Base-by-base conservation (phyloP, 2,113 vertebrate genomes). In the Ramphastos sulfuratus region DNA sequence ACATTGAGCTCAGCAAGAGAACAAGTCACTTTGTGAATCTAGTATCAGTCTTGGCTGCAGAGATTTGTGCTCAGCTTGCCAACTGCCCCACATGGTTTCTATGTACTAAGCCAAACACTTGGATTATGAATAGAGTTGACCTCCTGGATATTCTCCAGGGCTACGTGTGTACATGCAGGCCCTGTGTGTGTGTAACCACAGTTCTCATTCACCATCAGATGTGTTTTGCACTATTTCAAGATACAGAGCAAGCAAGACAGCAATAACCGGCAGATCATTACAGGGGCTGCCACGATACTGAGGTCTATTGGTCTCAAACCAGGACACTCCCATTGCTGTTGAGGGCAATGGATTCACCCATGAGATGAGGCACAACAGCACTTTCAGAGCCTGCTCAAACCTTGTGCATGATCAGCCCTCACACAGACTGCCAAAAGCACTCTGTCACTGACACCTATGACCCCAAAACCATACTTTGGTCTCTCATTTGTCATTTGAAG, bases 111-210 rank as follows among this genome's bases (percentile, higher is more conserved):
- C 67, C 87, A 76, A 80, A 15, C 3, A 2, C 27, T 42, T 0
- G 0, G 16, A 61, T 70, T 66, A 35, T 9, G 55, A 79, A 82
- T 46, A 11, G 75, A 81, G 46, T 9, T 0, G 0, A 75, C 24
- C 64, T 55, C 20, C 37, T 3, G 5, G 58, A 42, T n/a, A 4
- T 55, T 50, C 56, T 9, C 24, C 35, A 79, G 66, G 73, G 63
- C 44, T 39, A 7, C 1, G 2, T 6, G 25, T 13, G 2, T 39
- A 70, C 1, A 3, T 6, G 23, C 42, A 82, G 54, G 46, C 23
- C 33, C 56, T 30, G 25, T 13, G 35, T 56, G 19, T 13, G 35
- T 56, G 20, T 15, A 33, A 70, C 78, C 6, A 1, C 64, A 55
- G 60, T 13, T 67, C 83, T 77, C 82, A 33, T 31, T 52, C 35